phyloP scores from a whole-genome alignment of 2,888 invertebrate genomes.

The Drosophila atripex region DNA sequence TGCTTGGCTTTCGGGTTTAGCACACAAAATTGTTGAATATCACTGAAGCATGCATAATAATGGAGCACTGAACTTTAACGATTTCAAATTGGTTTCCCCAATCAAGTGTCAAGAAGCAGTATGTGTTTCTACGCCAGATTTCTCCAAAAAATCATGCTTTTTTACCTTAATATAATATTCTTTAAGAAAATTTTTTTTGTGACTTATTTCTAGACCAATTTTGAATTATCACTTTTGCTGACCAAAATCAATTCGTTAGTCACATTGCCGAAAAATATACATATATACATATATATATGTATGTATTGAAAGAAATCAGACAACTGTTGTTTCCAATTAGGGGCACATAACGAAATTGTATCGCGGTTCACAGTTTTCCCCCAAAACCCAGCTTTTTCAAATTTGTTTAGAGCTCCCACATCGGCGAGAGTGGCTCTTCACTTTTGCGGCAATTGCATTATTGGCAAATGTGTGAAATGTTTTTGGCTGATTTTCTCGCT shows the following conservation, averaged over 20 bases:
- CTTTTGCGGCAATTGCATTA: constrained; percentile 51
- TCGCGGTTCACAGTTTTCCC: constrained; percentile 42
- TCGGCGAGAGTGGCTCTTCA: constrained; percentile 10
- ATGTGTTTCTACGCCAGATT: constrained; percentile 14
- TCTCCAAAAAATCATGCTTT: neutral
- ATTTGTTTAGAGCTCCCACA: constrained; percentile 38
- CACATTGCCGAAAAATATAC: neutral
- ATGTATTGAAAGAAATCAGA: constrained; percentile 13
- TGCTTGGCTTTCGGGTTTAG: constrained; percentile 28
- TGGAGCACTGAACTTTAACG: constrained; percentile 47
- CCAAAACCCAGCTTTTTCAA: constrained; percentile 45
- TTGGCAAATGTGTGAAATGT: constrained; percentile 70
- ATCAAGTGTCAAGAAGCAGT: constrained; percentile 9
- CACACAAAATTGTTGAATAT: constrained; percentile 62
- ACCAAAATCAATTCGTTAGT: constrained; percentile 34
- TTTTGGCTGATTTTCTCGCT: constrained; percentile 42
- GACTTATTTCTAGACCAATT: neutral
- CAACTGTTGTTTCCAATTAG: constrained; percentile 51
- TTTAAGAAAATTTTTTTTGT: no score
- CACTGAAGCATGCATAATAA: constrained; percentile 71
- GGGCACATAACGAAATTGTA: constrained; percentile 73
- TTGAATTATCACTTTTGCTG: constrained; percentile 16
- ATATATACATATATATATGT: neutral
- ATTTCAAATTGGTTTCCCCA: constrained; percentile 27
- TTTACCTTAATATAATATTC: neutral